phyloP scores from a whole-genome alignment of 2,113 vertebrate genomes.

The Sturnira hondurensis region DNA sequence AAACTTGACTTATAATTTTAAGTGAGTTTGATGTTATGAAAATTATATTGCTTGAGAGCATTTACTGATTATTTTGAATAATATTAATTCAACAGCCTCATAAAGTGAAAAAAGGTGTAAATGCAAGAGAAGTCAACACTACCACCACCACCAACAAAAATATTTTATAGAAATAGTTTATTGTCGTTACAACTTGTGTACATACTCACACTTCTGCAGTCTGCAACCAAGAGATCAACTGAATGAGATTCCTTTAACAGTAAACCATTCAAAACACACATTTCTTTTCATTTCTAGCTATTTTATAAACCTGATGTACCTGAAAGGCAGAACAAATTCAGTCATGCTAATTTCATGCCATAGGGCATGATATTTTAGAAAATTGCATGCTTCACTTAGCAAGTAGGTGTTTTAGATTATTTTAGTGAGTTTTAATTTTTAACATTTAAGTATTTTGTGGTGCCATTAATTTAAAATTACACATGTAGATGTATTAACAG shows the following conservation, averaged over 20 bases:
- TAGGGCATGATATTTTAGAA: constrained; percentile 53
- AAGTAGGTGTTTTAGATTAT: constrained; percentile 40
- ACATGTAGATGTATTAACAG: not conserved
- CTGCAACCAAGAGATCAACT: not conserved
- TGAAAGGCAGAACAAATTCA: constrained; percentile 67
- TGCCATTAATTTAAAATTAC: not conserved
- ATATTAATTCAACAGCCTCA: constrained; percentile 44
- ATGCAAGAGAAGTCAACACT: not conserved
- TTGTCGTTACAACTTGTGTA: not conserved
- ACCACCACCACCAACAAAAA: not conserved
- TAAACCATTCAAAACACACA: not conserved
- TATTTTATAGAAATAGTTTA: not conserved
- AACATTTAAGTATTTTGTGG: not conserved
- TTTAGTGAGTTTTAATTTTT: constrained; percentile 35
- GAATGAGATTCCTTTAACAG: not conserved
- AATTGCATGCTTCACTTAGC: constrained; percentile 55
- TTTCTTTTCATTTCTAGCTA: not conserved
- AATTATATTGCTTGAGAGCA: constrained; percentile 17
- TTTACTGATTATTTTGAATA: constrained; percentile 54
- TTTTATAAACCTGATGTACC: not conserved
- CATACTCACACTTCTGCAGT: not conserved
- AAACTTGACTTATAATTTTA: constrained; percentile 64
- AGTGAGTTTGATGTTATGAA: constrained; percentile 52
- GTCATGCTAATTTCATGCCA: constrained; percentile 52
- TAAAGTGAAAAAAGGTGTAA: constrained; percentile 50